These are phyloP conservation scores for Irena cyanogastra DNA, from an alignment of 2,113 vertebrate genomes.

Conservation along the genomic window DNA sequence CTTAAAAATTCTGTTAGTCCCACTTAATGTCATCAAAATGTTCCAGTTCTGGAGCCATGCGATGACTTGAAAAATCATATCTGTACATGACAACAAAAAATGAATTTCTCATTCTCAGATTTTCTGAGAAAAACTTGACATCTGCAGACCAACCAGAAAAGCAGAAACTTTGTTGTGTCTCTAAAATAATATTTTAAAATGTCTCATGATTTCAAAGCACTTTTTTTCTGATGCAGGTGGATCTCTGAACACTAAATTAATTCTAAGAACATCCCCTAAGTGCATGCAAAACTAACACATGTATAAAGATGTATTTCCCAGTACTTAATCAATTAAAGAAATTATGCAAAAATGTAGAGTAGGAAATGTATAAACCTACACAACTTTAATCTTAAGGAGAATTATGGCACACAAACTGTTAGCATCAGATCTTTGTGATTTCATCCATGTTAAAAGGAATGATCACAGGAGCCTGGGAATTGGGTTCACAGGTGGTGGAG, in stretches of 20 bases:
- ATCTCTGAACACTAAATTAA: background rate
- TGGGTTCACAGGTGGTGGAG: background rate
- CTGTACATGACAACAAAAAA: background rate
- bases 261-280: background rate
- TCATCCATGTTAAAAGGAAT: background rate
- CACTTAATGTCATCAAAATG: background rate
- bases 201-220: background rate
- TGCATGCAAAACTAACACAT: background rate
- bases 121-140: background rate
- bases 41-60: background rate
- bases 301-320: background rate
- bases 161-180: background rate
- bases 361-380: background rate
- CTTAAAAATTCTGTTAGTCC: background rate
- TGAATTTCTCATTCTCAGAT: accelerated
- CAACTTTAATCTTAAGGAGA: background rate
- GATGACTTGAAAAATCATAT: background rate
- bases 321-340: background rate
- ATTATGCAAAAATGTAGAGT: background rate
- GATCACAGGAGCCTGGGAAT: background rate
- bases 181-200: background rate
- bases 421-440: background rate
- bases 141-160: background rate
- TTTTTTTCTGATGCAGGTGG: background rate
- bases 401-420: background rate